Percentiles rank a stretch among this genome's conserved stretches.
These are phyloP conservation scores for Perccottus glenii DNA, from an alignment of 2,113 vertebrate species.

Conservation along the genomic window DNA sequence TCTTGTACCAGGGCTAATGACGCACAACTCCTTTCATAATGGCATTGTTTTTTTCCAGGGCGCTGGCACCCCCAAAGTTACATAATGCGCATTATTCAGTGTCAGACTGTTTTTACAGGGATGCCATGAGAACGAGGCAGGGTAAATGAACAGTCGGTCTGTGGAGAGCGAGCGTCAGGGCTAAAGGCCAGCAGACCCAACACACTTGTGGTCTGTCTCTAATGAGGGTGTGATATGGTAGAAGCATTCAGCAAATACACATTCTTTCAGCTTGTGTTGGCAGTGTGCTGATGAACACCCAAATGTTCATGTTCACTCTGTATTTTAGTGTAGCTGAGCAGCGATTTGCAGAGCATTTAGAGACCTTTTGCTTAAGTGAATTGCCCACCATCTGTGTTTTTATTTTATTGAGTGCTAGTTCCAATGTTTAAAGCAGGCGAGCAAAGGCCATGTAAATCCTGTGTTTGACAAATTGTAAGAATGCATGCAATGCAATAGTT, in stretches of 20 bases:
- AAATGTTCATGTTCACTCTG: neutral
- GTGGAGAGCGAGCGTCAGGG: conserved; percentile 38
- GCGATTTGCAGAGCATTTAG: conserved; percentile 25
- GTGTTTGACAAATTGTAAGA: neutral
- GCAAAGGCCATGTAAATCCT: neutral
- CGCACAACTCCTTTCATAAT: conserved; percentile 17
- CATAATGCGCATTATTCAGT: conserved; percentile 63
- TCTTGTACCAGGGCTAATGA: conserved; percentile 9
- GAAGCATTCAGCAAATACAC: conserved; percentile 31
- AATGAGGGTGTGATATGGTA: conserved; percentile 66
- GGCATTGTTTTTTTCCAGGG: conserved; percentile 25
- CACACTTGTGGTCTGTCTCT: conserved; percentile 52
- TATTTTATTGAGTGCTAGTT: conserved; percentile 24
- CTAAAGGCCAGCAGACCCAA: conserved; percentile 54
- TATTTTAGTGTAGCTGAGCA: conserved; percentile 25
- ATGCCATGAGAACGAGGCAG: conserved; percentile 52
- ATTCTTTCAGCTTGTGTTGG: conserved; percentile 25
- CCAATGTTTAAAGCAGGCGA: neutral
- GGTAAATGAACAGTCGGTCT: conserved; percentile 57
- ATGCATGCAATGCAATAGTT: neutral
- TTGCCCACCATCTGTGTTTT: conserved; percentile 28
- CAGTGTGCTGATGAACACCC: conserved; percentile 23
- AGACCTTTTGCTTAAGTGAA: conserved; percentile 31
- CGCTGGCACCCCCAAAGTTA: conserved; percentile 49
- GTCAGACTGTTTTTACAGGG: conserved; percentile 41